Evolutionary conservation across 2,797 vertebrate genomes (phyloP).

Genomic region (Tapera naevia): DNA sequence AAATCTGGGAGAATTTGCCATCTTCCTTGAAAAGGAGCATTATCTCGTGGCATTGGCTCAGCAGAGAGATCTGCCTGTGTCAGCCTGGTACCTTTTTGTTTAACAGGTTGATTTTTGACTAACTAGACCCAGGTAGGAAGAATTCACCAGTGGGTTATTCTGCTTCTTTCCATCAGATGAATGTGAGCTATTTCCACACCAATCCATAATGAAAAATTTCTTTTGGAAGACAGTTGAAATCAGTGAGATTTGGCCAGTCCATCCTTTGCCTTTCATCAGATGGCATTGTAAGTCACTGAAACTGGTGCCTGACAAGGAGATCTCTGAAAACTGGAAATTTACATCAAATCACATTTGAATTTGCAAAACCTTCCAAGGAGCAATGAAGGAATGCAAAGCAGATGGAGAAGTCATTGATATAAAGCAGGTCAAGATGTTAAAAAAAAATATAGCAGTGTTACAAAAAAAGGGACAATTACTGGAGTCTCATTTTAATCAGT

Average conservation of each 20-base stretch:
- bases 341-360: not conserved
- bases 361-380: not conserved
- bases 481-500: not conserved
- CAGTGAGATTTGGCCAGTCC: not conserved
- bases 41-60: not conserved
- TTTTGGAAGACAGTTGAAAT: not conserved
- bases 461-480: not conserved
- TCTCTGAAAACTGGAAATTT: not conserved
- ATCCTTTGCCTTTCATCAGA: not conserved
- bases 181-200: not conserved
- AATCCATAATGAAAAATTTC: not conserved
- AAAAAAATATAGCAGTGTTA: not conserved
- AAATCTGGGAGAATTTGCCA: not conserved
- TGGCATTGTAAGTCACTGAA: not conserved
- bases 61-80: not conserved
- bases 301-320: not conserved
- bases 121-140: not conserved
- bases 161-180: not conserved
- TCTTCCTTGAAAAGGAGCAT: not conserved
- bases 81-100: not conserved
- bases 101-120: not conserved
- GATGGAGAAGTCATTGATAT: not conserved
- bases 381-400: constrained; percentile 17
- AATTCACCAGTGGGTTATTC: not conserved
- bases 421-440: not conserved